Evolutionary conservation across 1,140 invertebrate genomes (phyloP).

Genomic region (Sycobia sp.): DNA sequence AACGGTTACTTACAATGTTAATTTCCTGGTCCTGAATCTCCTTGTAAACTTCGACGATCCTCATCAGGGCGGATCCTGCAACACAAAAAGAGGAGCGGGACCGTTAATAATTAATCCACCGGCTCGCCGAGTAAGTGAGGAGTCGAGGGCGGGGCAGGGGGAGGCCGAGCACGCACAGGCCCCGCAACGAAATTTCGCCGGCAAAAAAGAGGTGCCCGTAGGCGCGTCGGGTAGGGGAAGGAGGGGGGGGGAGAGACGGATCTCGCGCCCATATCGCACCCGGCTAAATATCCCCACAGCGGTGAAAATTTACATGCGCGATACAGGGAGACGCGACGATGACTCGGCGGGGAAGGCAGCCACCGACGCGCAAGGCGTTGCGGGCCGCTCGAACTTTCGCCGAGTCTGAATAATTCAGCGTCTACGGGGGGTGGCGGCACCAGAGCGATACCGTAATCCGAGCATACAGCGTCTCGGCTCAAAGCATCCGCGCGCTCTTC

Average conservation of each 20-base stretch:
- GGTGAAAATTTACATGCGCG: constrained; percentile 17
- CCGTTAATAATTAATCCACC: constrained; percentile 1
- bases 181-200: no score
- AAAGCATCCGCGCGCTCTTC: neutral
- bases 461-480: constrained; percentile 25
- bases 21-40: constrained; percentile 91
- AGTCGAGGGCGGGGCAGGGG: no score
- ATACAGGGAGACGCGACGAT: constrained; percentile 5
- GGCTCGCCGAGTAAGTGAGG: no score
- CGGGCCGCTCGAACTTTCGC: constrained; percentile 55
- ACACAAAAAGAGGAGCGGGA: constrained; percentile 49
- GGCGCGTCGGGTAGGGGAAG: neutral
- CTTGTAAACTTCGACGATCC: constrained; percentile 89
- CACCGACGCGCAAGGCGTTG: no score
- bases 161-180: no score
- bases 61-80: constrained; percentile 86
- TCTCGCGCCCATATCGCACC: no score
- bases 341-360: constrained; percentile 36
- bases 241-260: no score
- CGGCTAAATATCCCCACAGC: constrained; percentile 13
- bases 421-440: no score
- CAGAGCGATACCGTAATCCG: constrained; percentile 59
- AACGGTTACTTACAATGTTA: constrained; percentile 93
- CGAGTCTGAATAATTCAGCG: constrained; percentile 57
- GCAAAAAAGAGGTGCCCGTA: constrained; percentile 5